A percentile compares a stretch with the other conserved stretches of the same genome.
phyloP scores from a whole-genome alignment of 2,888 invertebrate species.

The Therioaphis trifolii region DNA sequence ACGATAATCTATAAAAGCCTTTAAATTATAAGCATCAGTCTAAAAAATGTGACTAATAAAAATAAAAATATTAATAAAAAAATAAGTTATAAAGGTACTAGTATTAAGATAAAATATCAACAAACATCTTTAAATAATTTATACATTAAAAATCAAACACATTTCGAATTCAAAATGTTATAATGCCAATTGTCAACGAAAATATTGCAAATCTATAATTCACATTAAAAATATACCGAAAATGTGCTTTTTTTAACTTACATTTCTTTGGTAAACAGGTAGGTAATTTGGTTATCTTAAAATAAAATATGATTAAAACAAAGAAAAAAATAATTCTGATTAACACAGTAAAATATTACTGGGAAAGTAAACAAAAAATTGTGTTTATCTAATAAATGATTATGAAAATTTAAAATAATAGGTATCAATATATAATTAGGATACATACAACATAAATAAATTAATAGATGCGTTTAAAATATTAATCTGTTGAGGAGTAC shows the following conservation, averaged over 20 bases:
- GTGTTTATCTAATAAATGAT: background rate
- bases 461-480: too few relatives aligned
- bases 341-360: background rate
- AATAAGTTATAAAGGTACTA: background rate
- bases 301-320: too few relatives aligned
- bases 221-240: background rate
- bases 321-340: background rate
- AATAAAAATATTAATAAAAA: constrained; percentile 23
- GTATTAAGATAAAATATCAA: background rate
- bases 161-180: too few relatives aligned
- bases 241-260: background rate
- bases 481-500: too few relatives aligned
- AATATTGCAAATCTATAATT: background rate
- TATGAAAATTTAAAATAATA: too few relatives aligned
- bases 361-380: background rate
- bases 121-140: background rate
- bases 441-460: constrained; percentile 1
- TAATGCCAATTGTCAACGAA: background rate
- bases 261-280: too few relatives aligned
- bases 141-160: too few relatives aligned
- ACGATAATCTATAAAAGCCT: constrained; percentile 34
- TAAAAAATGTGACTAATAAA: constrained; percentile 32
- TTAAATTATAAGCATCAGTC: constrained; percentile 40
- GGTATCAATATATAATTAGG: too few relatives aligned
- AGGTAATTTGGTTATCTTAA: too few relatives aligned